These are phyloP conservation scores for Drosophila borborema DNA, from an alignment of 2,888 invertebrate genomes.

Conservation along the genomic window DNA sequence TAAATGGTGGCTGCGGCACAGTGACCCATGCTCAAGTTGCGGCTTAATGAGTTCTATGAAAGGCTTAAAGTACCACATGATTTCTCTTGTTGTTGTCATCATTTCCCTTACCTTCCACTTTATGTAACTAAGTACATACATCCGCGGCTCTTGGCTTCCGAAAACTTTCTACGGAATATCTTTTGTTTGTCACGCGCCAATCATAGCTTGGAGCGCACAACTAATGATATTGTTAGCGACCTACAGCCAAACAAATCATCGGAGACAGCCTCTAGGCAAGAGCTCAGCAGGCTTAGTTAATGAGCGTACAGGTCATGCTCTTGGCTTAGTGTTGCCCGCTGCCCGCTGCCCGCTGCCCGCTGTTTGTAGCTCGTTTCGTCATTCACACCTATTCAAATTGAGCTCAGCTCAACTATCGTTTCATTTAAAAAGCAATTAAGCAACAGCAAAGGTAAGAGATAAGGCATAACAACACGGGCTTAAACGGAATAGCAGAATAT, in stretches of 20 bases:
- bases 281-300: conserved; percentile 50
- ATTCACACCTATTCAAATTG: conserved; percentile 60
- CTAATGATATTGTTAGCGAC: conserved; percentile 42
- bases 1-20: not conserved
- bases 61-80: conserved; percentile 9
- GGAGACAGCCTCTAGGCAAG: conserved; percentile 18
- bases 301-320: conserved; percentile 71
- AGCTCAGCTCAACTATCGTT: conserved; percentile 45
- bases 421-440: conserved; percentile 56
- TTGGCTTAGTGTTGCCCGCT: conserved; percentile 39
- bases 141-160: conserved; percentile 29
- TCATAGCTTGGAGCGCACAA: conserved; percentile 9
- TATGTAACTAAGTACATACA: conserved; percentile 9
- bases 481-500: conserved; percentile 16
- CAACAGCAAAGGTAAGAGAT: conserved; percentile 40
- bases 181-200: conserved; percentile 45
- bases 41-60: conserved; percentile 37
- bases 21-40: conserved; percentile 18
- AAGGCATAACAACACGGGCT: conserved; percentile 15
- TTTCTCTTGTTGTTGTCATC: conserved; percentile 1
- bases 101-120: not conserved
- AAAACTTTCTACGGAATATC: conserved; percentile 29
- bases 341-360: not conserved
- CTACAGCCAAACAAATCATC: conserved; percentile 41
- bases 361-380: conserved; percentile 18